Evolutionary conservation across 2,888 invertebrate species (phyloP).

Genomic region (Chouioia cunea): DNA sequence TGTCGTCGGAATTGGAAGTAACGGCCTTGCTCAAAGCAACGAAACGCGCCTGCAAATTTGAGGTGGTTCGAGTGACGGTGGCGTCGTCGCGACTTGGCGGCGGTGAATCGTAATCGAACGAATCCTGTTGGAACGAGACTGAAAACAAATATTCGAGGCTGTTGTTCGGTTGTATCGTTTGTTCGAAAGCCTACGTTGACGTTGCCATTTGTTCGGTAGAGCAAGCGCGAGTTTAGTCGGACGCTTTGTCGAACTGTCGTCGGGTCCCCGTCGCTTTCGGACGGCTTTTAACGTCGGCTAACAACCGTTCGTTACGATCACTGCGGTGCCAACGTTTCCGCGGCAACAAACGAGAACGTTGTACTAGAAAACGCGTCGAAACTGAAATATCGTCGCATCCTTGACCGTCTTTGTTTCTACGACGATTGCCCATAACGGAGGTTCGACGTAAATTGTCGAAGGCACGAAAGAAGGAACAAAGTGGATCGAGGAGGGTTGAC

Average conservation of each 20-base stretch:
- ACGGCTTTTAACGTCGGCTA: too few relatives aligned
- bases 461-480: constrained; percentile 27
- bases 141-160: constrained; percentile 3
- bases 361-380: constrained; percentile 10
- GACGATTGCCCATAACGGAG: constrained; percentile 20
- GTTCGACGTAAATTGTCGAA: constrained; percentile 2
- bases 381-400: constrained; percentile 20
- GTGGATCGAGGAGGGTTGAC: not conserved
- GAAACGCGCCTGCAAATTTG: constrained; percentile 28
- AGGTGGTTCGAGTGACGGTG: not conserved
- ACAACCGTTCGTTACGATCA: too few relatives aligned
- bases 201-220: not conserved
- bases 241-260: too few relatives aligned
- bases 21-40: constrained; percentile 14
- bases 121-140: constrained; percentile 66
- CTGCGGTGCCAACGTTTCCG: too few relatives aligned
- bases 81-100: constrained; percentile 27
- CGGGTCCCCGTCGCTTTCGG: too few relatives aligned
- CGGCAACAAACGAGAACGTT: too few relatives aligned
- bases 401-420: constrained; percentile 28
- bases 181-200: not conserved
- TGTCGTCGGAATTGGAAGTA: not conserved
- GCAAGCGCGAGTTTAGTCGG: not conserved
- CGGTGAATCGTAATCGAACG: constrained; percentile 56
- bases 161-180: too few relatives aligned